Base-by-base conservation (phyloP, 1,140 invertebrate species). In the Eumaeus atala region DNA sequence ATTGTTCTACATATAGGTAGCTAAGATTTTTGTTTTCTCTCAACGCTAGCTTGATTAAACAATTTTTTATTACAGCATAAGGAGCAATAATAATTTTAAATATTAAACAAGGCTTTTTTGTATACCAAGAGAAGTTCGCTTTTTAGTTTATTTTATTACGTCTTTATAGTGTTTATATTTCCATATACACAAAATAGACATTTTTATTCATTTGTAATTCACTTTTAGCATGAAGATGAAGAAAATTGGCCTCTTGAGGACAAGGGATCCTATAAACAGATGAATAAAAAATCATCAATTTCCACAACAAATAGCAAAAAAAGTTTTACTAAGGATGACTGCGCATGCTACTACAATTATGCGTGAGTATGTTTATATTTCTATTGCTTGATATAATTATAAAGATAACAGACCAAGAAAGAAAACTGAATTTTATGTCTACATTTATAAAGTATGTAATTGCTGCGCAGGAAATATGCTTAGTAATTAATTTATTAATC, bases 291-390 rank as follows among this genome's bases (percentile, higher is more conserved):
- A 60, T 48, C 57, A 17, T 34, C 61, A 17, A 61, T 66, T 48
- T 65, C 67, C 44, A 56, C 66, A 17, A 52, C 71, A 9, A 73
- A 68, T 40, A 72, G 65, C 54, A 67, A 72, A 57, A 64, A 74
- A 21, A 52, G 56, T 6, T 61, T 64, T 47, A 66, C 67, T 35
- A 81, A 83, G 51, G 77, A 84, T 74, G 78, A 85, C 40, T 76
- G 71, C 56, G 78, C 77, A 10, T 84, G 82, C 52, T 85, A 84
- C 53, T 85, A 82, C 37, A 85, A 85, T 51, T 85, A 84, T 72
- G 80, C 63, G 82, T 85, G 66, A 70, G 74, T 58, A 28, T 28
- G 6, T 28, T 28, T 3, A 28, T 28, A 6, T 28, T 6, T 28
- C 21, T 28, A 28, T 28, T 28, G 21, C 21, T 28, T 6, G 21